Evolutionary conservation across 1,140 invertebrate species (phyloP), one percentile per base, ranked within the genome.

Genomic region (Galleria mellonella): DNA sequence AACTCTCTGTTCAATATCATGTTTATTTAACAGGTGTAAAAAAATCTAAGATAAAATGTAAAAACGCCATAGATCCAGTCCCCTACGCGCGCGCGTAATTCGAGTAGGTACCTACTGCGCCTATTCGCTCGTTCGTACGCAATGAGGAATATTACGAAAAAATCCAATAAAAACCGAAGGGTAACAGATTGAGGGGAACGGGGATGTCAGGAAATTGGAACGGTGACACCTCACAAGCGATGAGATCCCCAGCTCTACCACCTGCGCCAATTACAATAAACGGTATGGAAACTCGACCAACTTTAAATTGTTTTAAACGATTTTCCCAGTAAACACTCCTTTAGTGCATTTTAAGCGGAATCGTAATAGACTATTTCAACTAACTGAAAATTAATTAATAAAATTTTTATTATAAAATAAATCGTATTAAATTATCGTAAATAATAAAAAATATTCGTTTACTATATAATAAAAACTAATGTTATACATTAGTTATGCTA

Each of bases 81-180:
- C 9, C 35, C 10, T 44, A 35, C 14, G 14, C 13, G 35, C 35
- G 10, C 4, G 35, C 13, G 47, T 44, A 50, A 50, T 50, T 29
- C 33, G 33, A 48, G 27, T 6, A 23, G 6, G n/a, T n/a, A n/a
- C n/a, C n/a, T n/a, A n/a, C n/a, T n/a, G n/a, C 17, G 2, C 13
- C 41, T 29, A 36, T 39, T 45, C 32, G 37, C 39, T 32, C 51
- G 43, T 43, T 33, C 41, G 43, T 44, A 52, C 47, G 55, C 51
- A 58, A 56, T 63, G 58, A 55, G 57, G 52, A 65, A 72, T 62
- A 69, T 72, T 62, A 52, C 55, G 51, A 57, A 63, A 63, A 70
- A 73, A 70, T 68, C 70, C 57, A 70, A 70, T 68, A 73, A 68
- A 60, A 61, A 48, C 48, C 43, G 44, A 51, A 54, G 48, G 41